Evolutionary conservation across 2,888 invertebrate species (phyloP).

Genomic region (Spicauda simplicius): DNA sequence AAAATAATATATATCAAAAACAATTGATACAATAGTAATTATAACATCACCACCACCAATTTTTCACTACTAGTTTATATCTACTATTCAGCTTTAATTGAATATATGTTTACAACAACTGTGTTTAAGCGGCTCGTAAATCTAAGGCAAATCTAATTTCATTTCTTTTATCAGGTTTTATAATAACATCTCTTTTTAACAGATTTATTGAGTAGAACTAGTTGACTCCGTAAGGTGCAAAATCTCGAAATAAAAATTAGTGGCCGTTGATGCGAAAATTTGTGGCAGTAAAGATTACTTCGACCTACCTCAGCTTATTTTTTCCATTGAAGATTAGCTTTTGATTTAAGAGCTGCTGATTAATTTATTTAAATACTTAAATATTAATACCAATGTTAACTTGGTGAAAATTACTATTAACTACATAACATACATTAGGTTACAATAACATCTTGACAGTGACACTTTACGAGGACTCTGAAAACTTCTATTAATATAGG

Average conservation of each 20-base stretch:
- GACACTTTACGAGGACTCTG: slow-evolving; percentile 18
- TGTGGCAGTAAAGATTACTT: neutral
- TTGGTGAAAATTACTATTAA: slow-evolving; percentile 16
- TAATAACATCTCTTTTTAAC: too few species aligned
- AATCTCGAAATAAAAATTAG: neutral
- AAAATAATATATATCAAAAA: too few species aligned
- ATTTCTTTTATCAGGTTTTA: too few species aligned
- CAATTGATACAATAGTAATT: neutral
- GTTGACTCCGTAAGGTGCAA: too few species aligned
- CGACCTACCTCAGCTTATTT: neutral
- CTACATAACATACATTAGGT: slow-evolving; percentile 30
- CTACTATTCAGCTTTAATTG: neutral
- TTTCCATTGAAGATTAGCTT: neutral
- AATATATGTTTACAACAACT: neutral
- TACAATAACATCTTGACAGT: slow-evolving; percentile 23
- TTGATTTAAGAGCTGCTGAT: neutral
- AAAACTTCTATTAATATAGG: slow-evolving; percentile 29
- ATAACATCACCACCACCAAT: neutral
- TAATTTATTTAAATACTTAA: neutral
- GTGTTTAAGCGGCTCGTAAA: neutral
- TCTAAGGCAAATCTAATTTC: neutral
- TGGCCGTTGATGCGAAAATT: neutral
- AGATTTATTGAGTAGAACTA: neutral
- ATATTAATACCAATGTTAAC: slow-evolving; percentile 1
- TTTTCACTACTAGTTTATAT: neutral